Percentiles rank a stretch among this genome's conserved stretches.
These are phyloP conservation scores for Baryphthengus martii DNA, from an alignment of 2,113 vertebrate genomes.

Conservation along the genomic window DNA sequence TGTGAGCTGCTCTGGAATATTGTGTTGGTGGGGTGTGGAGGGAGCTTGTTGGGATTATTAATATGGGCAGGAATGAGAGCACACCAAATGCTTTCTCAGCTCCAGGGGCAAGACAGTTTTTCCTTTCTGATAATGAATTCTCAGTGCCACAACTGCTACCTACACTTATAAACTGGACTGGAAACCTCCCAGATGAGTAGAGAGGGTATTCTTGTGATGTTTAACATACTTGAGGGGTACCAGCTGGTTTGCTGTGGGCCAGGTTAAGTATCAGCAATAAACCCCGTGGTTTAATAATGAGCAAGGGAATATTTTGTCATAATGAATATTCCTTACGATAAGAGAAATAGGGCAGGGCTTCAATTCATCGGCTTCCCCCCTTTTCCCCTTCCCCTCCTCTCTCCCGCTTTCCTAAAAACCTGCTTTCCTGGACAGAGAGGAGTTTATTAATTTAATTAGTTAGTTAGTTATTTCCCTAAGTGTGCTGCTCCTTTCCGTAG, in stretches of 20 bases:
- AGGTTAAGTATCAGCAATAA: not conserved
- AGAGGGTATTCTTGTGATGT: not conserved
- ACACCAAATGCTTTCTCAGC: not conserved
- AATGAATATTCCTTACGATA: not conserved
- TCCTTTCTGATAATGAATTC: not conserved
- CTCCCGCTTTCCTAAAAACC: not conserved
- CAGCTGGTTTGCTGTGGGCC: not conserved
- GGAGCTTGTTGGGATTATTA: not conserved
- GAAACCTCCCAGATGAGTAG: no score
- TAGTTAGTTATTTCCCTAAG: not conserved
- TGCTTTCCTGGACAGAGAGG: not conserved
- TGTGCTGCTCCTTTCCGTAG: not conserved
- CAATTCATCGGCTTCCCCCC: not conserved
- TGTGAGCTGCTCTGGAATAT: not conserved
- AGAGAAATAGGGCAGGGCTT: not conserved
- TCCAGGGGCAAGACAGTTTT: not conserved
- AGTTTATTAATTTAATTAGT: no score
- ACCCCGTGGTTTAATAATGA: not conserved
- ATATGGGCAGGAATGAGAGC: not conserved
- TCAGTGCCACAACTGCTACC: fast-evolving
- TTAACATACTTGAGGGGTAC: not conserved
- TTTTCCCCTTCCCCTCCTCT: not conserved
- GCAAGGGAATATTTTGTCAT: not conserved
- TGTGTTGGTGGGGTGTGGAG: fast-evolving
- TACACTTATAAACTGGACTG: not conserved